Evolutionary conservation across 2,113 vertebrate species (phyloP).

Genomic region (Pteruthius melanotis): DNA sequence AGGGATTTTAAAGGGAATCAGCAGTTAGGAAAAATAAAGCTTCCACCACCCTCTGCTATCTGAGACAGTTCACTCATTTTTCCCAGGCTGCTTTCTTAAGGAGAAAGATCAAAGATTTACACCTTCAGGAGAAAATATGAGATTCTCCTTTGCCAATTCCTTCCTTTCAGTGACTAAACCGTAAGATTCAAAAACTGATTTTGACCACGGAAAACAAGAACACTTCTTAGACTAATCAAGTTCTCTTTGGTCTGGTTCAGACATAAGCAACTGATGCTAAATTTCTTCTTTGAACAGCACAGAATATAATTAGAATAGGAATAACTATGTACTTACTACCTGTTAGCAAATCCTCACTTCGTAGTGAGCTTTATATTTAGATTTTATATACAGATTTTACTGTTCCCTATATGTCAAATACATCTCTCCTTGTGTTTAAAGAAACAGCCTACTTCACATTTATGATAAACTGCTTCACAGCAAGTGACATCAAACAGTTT

Average conservation of each 20-base stretch:
- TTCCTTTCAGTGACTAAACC: neutral
- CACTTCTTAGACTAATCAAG: neutral
- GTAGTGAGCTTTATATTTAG: neutral
- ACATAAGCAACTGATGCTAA: neutral
- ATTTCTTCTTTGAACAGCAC: neutral
- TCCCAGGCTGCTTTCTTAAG: neutral
- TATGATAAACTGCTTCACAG: neutral
- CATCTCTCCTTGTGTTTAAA: neutral
- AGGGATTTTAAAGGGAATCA: neutral
- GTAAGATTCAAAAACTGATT: neutral
- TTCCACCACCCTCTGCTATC: neutral
- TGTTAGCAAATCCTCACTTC: neutral
- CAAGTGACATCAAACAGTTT: neutral
- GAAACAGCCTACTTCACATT: neutral
- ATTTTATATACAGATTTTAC: neutral
- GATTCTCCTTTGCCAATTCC: neutral
- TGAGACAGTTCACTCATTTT: neutral
- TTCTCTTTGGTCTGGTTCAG: neutral
- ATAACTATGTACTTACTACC: neutral
- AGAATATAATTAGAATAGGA: neutral
- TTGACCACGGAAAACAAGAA: neutral
- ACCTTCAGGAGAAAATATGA: neutral
- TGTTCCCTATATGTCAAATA: neutral
- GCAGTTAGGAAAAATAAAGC: neutral
- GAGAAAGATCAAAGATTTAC: neutral